Conservation (phyloP, 2,113 vertebrate species). For the Solea senegalensis region DNA sequence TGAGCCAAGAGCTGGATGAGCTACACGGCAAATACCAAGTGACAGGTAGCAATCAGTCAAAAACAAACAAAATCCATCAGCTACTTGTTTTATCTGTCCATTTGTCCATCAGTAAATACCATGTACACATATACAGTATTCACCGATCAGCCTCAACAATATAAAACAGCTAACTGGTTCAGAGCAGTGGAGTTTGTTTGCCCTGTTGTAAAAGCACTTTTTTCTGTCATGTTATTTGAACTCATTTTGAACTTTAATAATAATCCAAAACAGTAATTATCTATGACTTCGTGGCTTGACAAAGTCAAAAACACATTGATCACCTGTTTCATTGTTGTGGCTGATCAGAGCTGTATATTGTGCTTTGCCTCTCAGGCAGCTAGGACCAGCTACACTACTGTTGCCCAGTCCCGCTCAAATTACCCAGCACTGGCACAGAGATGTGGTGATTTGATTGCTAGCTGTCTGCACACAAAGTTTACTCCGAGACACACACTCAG, state of each 20-base stretch:
- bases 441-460: constrained; percentile 38
- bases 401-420: constrained; percentile 60
- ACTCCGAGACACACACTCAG: constrained; percentile 17
- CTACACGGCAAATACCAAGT: constrained; percentile 38
- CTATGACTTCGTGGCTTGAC: too few relatives aligned
- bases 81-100: neutral
- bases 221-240: too few relatives aligned
- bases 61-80: constrained; percentile 4
- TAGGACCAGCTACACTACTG: constrained; percentile 33
- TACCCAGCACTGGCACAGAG: constrained; percentile 34
- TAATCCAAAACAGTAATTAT: too few relatives aligned
- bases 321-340: too few relatives aligned
- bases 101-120: constrained; percentile 3
- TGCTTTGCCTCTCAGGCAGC: constrained; percentile 14
- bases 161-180: too few relatives aligned
- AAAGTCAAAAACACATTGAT: too few relatives aligned
- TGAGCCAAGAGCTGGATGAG: constrained; percentile 53
- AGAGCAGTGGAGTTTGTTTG: too few relatives aligned
- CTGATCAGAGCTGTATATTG: neutral
- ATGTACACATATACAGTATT: neutral
- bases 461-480: constrained; percentile 46
- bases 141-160: too few relatives aligned
- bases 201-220: too few relatives aligned
- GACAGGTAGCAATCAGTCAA: constrained; percentile 57
- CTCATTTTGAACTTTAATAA: too few relatives aligned